Conservation (phyloP, 2,113 vertebrate species). For the Brachyistius frenatus region DNA sequence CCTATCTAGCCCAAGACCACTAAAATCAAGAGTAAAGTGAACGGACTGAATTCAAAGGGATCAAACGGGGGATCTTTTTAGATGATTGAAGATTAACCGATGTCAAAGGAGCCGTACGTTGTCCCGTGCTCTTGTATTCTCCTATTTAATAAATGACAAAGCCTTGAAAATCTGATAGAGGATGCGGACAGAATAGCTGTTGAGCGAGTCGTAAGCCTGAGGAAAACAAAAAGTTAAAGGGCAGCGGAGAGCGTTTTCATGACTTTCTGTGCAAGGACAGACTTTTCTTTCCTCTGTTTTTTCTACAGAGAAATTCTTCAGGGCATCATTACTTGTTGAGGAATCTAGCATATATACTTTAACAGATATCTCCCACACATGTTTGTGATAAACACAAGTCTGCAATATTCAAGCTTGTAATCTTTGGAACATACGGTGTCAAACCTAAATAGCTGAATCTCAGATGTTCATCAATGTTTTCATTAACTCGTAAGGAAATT, state of each 20-base stretch:
- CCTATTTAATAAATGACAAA: conserved; percentile 1
- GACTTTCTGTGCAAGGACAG: conserved; percentile 19
- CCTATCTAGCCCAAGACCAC: neutral
- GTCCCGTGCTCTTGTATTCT: neutral
- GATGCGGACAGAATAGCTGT: conserved; percentile 7
- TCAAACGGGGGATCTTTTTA: conserved; percentile 22
- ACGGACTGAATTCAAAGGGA: conserved; percentile 17
- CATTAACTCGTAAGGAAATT: too few relatives aligned
- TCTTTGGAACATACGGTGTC: neutral
- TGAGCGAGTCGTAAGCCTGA: conserved; percentile 3
- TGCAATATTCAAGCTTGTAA: neutral
- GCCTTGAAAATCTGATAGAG: conserved; percentile 20
- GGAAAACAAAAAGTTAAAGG: conserved; percentile 26
- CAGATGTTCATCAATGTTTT: too few relatives aligned
- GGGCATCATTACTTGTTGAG: conserved; percentile 2
- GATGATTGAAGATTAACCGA: neutral
- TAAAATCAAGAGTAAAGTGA: conserved; percentile 2
- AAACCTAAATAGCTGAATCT: conserved; percentile 4
- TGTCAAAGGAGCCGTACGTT: neutral
- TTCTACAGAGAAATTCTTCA: neutral
- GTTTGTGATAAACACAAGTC: neutral
- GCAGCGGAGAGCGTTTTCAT: neutral
- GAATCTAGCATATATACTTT: neutral
- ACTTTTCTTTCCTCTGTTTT: neutral
- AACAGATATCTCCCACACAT: neutral